A percentile compares a stretch with the other conserved stretches of the same genome.
Conservation (phyloP, 1,140 invertebrate species). For the Neelides sp. region DNA sequence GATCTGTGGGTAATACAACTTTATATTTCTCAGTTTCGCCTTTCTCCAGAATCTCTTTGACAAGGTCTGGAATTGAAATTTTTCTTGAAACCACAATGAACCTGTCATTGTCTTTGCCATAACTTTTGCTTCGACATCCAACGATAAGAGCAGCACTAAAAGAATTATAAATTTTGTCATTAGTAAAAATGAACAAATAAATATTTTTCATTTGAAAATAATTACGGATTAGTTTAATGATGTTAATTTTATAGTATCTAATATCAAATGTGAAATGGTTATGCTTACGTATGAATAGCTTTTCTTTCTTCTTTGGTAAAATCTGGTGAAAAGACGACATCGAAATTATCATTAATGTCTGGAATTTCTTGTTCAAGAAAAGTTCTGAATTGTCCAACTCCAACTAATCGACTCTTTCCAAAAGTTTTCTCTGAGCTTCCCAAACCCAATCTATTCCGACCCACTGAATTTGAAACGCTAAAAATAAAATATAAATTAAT, state of each 20-base stretch:
- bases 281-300: conserved; percentile 49
- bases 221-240: background rate
- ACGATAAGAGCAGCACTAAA: conserved; percentile 36
- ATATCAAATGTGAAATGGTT: background rate
- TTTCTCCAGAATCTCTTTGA: conserved; percentile 34
- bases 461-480: background rate
- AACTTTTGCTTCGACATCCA: conserved; percentile 45
- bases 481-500: background rate
- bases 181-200: conserved; percentile 11
- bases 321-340: conserved; percentile 51
- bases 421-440: conserved; percentile 5
- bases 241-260: background rate
- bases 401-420: conserved; percentile 27
- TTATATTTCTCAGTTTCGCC: conserved; percentile 37
- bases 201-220: background rate
- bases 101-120: conserved; percentile 40
- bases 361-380: conserved; percentile 41
- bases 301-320: conserved; percentile 58
- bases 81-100: conserved; percentile 42
- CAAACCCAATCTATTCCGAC: conserved; percentile 7
- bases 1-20: too few species aligned
- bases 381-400: conserved; percentile 34
- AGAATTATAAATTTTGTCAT: too few species aligned
- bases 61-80: conserved; percentile 31
- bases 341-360: conserved; percentile 43